phyloP scores from a whole-genome alignment of 2,113 vertebrate genomes.

The Phoxinus phoxinus region DNA sequence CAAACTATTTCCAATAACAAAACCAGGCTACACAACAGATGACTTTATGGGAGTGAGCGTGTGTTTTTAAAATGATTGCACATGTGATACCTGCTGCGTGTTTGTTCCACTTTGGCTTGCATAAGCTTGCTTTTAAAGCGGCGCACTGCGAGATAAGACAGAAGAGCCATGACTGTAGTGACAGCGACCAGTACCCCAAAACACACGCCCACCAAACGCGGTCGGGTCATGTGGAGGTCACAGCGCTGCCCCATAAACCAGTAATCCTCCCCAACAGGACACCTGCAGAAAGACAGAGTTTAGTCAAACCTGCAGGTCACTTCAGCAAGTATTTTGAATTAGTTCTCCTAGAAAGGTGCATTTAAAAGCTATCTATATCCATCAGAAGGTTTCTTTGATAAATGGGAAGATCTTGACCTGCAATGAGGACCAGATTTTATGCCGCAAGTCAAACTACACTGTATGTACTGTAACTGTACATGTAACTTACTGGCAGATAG shows the following conservation, averaged over 20 bases:
- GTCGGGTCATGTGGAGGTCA: slow-evolving; percentile 82
- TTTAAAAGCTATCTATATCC: not conserved
- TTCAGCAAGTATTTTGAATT: not conserved
- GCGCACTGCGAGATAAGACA: slow-evolving; percentile 75
- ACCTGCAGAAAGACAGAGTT: slow-evolving; percentile 68
- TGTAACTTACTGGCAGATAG: slow-evolving; percentile 81
- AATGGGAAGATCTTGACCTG: not conserved
- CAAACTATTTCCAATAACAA: slow-evolving; percentile 49
- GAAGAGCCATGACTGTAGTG: slow-evolving; percentile 67
- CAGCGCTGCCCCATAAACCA: slow-evolving; percentile 88
- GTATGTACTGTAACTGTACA: not conserved
- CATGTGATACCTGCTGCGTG: slow-evolving; percentile 83
- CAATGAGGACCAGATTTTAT: not conserved
- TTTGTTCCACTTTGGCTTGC: slow-evolving; percentile 86
- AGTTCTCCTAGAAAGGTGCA: not conserved
- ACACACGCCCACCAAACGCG: slow-evolving; percentile 76
- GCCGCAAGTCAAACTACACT: not conserved
- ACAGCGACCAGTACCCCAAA: slow-evolving; percentile 75
- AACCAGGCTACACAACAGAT: not conserved
- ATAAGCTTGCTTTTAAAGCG: slow-evolving; percentile 82
- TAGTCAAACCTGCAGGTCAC: not conserved
- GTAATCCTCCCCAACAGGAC: slow-evolving; percentile 84
- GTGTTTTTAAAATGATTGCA: not conserved
- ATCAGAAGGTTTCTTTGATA: not conserved
- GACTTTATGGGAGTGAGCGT: not conserved